Evolutionary conservation across 2,888 invertebrate species (phyloP).

Genomic region (Chalcis sispes): DNA sequence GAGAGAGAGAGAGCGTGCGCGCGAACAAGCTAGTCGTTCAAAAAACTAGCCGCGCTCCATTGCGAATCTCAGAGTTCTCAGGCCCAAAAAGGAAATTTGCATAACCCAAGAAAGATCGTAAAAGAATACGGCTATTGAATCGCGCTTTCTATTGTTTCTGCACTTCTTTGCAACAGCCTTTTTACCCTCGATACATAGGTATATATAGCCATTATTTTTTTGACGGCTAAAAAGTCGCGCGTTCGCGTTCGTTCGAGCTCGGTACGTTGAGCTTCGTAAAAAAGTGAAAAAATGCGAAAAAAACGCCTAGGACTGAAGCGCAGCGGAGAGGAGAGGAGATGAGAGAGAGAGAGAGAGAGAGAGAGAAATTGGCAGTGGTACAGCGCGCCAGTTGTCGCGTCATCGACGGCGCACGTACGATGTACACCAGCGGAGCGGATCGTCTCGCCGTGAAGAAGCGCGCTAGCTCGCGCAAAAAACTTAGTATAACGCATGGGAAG

Average conservation of each 20-base stretch:
- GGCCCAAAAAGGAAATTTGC: slow-evolving; percentile 36
- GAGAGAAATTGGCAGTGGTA: slow-evolving; percentile 27
- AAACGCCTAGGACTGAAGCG: neutral
- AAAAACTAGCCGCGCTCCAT: slow-evolving; percentile 29
- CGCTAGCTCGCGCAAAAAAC: slow-evolving; percentile 23
- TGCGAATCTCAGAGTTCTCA: slow-evolving; percentile 37
- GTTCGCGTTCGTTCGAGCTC: too few species aligned
- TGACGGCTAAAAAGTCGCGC: neutral
- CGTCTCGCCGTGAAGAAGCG: slow-evolving; percentile 29
- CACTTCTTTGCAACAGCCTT: slow-evolving; percentile 8
- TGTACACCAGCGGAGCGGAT: neutral
- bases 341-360: slow-evolving; percentile 12
- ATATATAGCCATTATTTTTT: too few species aligned
- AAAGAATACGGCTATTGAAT: slow-evolving; percentile 45
- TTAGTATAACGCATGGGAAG: slow-evolving; percentile 49
- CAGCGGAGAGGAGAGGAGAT: neutral
- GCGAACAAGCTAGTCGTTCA: neutral
- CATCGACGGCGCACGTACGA: neutral
- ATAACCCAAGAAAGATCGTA: slow-evolving; percentile 49
- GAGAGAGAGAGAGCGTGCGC: too few species aligned
- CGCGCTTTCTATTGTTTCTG: slow-evolving; percentile 39
- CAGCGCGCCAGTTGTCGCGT: slow-evolving; percentile 14
- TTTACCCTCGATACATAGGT: neutral
- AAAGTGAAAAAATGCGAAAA: slow-evolving; percentile 17
- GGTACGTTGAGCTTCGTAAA: neutral